Evolutionary conservation across 2,888 invertebrate genomes (phyloP).

Genomic region (Rutpela maculata): DNA sequence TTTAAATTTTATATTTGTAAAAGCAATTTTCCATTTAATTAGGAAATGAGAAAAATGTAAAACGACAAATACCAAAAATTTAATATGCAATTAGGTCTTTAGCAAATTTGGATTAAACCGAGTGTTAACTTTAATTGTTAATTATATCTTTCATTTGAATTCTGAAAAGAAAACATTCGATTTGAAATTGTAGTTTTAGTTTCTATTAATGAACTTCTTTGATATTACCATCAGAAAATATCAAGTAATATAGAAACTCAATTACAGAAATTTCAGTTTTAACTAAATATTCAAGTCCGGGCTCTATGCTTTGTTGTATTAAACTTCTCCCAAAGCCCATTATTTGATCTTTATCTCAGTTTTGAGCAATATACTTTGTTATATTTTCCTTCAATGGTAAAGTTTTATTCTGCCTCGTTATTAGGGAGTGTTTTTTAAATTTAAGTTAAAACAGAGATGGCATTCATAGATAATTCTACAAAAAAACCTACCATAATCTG

Average conservation of each 20-base stretch:
- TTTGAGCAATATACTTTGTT: slow-evolving; percentile 28
- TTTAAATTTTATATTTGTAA: slow-evolving; percentile 56
- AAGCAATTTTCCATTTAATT: slow-evolving; percentile 61
- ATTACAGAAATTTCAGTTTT: slow-evolving; percentile 37
- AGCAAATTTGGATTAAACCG: slow-evolving; percentile 57
- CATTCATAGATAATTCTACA: slow-evolving; percentile 1
- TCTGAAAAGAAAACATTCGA: slow-evolving; percentile 61
- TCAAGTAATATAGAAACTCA: slow-evolving; percentile 35
- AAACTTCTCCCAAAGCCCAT: slow-evolving; percentile 30
- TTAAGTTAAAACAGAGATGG: slow-evolving; percentile 6
- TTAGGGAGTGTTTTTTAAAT: slow-evolving; percentile 16
- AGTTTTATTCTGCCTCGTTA: neutral
- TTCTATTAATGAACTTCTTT: slow-evolving; percentile 32
- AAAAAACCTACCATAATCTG: neutral
- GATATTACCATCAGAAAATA: slow-evolving; percentile 29
- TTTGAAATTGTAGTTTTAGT: slow-evolving; percentile 40
- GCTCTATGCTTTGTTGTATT: slow-evolving; percentile 30
- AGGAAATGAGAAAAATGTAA: slow-evolving; percentile 60
- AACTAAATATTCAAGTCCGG: slow-evolving; percentile 29
- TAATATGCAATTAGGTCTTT: slow-evolving; percentile 60
- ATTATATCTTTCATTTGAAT: slow-evolving; percentile 59
- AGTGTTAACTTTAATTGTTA: slow-evolving; percentile 62
- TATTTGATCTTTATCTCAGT: slow-evolving; percentile 38
- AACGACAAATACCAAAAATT: slow-evolving; percentile 58
- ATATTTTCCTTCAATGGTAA: slow-evolving; percentile 21